phyloP scores from a whole-genome alignment of 1,140 invertebrate genomes.

The Odontomachus brunneus region DNA sequence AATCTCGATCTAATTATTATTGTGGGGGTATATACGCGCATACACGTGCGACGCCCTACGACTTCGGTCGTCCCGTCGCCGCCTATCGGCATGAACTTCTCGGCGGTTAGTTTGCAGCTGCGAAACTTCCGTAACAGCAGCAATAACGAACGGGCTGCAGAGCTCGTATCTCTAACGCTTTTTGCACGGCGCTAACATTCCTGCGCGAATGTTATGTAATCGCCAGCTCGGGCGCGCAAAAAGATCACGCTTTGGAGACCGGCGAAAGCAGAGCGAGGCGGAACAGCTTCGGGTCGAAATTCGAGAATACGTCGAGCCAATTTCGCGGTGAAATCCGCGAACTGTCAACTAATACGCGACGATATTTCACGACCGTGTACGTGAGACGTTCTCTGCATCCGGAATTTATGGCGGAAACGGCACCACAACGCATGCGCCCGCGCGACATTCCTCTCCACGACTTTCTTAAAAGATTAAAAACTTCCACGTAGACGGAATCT shows the following conservation, averaged over 20 bases:
- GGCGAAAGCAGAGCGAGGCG: too few relatives aligned
- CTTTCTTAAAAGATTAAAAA: conserved; percentile 34
- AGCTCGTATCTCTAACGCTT: not conserved
- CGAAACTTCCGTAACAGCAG: conserved; percentile 22
- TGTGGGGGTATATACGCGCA: conserved; percentile 11
- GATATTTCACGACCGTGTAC: conserved; percentile 12
- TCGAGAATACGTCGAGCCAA: not conserved
- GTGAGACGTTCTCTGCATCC: conserved; percentile 15
- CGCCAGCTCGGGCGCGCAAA: not conserved
- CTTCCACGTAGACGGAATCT: conserved; percentile 13
- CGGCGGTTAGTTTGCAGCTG: conserved; percentile 22
- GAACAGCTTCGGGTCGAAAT: too few relatives aligned
- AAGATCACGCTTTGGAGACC: not conserved
- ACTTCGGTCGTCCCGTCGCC: conserved; percentile 5
- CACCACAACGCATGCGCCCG: not conserved
- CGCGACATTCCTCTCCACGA: not conserved
- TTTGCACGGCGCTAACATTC: not conserved
- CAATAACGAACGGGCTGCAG: conserved; percentile 14
- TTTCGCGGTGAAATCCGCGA: conserved; percentile 8
- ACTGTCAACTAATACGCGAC: conserved; percentile 18
- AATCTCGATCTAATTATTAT: conserved; percentile 36
- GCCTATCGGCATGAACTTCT: conserved; percentile 14
- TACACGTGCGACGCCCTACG: conserved; percentile 19
- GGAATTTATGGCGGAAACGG: conserved; percentile 21
- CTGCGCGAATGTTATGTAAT: not conserved